Evolutionary conservation across 2,888 invertebrate genomes (phyloP), one percentile per base, ranked within the genome.

Genomic region (Agonopterix heracliana): DNA sequence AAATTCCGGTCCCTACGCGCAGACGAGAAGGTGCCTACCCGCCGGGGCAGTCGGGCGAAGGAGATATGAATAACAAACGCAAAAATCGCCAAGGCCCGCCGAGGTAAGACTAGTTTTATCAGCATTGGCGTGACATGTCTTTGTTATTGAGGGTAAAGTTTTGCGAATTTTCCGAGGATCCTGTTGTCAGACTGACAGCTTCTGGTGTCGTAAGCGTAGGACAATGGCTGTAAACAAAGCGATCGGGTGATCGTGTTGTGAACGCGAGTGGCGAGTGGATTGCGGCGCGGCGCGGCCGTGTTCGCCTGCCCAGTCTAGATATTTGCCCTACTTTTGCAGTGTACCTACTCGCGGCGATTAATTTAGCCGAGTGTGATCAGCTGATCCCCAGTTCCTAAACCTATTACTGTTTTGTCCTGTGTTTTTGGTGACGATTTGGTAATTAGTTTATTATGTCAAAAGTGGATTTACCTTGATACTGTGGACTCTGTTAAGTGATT

Each of bases 1-100:
- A 94, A 93, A 94, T 94, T 94, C 93, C 94, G 93, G 93, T 93
- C 92, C 93, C 93, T 88, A 93, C 93, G 91, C 92, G 91, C 90
- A 93, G 92, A 90, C 92, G 91, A 91, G 93, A 93, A 90, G 91
- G 92, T 91, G 93, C 93, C 92, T 92, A 91, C 90, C 90, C 90
- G 88, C 90, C 92, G 90, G 92, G 92, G 90, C 91, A 90, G 81
- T 81, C 85, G 68, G 87, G 88, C 77, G 88, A 85, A 77, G 84
- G 84, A 86, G 92, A 91, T 80, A 93, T 93, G 92, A 95, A 94
- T 81, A 94, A 91, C 85, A 95, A 95, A 90, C 92, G 94, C 88
- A 95, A 95, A 91, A 94, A 92, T 90, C 93, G 95, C 85, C 92
- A 94, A 75, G 93, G 92, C 78, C 90, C 93, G 71, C 90, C 92